These are phyloP conservation scores for Dromiciops gliroides DNA, from an alignment of 2,113 vertebrate species.

Conservation along the genomic window DNA sequence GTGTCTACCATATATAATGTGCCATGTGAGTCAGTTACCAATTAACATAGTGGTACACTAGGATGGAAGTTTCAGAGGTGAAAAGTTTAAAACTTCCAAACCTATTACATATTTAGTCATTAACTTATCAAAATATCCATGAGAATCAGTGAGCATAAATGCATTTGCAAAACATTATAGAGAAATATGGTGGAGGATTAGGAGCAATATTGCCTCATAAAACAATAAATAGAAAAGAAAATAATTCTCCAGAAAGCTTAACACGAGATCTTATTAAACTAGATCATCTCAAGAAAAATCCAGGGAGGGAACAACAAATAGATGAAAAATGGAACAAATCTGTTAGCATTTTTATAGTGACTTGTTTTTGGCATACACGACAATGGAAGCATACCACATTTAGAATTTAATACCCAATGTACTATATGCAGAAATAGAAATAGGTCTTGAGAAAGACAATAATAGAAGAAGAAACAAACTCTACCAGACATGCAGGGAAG, in stretches of 20 bases:
- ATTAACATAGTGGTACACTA: neutral
- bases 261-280: neutral
- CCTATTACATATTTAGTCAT: neutral
- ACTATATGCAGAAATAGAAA: neutral
- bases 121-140: neutral
- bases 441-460: neutral
- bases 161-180: neutral
- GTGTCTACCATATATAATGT: neutral
- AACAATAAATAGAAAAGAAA: neutral
- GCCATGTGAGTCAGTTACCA: neutral
- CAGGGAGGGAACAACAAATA: slow-evolving; percentile 65
- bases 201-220: neutral
- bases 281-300: slow-evolving; percentile 30
- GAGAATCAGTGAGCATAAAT: neutral
- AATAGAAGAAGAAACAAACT: neutral
- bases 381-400: neutral
- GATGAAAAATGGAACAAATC: neutral
- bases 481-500: neutral
- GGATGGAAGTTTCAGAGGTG: neutral
- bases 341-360: neutral
- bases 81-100: neutral
- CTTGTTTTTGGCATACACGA: neutral
- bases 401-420: neutral
- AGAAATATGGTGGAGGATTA: neutral
- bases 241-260: neutral